Evolutionary conservation across 2,888 invertebrate genomes (phyloP).

Genomic region (Apotomis betuletana): DNA sequence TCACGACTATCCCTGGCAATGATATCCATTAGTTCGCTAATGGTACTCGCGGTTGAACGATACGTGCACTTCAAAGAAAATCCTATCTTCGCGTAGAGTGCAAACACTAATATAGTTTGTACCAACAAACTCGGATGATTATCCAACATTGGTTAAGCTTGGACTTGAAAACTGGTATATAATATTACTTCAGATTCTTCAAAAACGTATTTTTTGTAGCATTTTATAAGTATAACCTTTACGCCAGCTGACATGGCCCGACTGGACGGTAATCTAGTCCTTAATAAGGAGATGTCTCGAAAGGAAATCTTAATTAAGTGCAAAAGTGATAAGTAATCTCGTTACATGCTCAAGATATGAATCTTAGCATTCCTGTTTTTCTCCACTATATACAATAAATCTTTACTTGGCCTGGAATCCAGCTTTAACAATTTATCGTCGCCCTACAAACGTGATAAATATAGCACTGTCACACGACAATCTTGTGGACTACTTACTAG

Average conservation of each 20-base stretch:
- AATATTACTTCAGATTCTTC: no score
- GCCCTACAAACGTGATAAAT: constrained; percentile 13
- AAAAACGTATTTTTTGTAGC: no score
- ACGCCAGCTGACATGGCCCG: neutral
- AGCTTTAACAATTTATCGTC: constrained; percentile 22
- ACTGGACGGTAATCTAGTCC: constrained; percentile 14
- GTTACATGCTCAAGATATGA: constrained; percentile 18
- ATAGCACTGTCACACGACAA: constrained; percentile 28
- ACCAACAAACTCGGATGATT: constrained; percentile 7
- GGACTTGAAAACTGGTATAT: neutral
- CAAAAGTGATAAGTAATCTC: constrained; percentile 27
- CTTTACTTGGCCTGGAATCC: constrained; percentile 29
- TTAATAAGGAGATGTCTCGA: constrained; percentile 17
- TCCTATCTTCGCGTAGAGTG: constrained; percentile 4
- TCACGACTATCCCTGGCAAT: constrained; percentile 37
- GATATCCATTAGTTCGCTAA: constrained; percentile 42
- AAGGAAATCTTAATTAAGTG: constrained; percentile 26
- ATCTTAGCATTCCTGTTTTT: constrained; percentile 24
- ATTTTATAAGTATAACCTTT: neutral
- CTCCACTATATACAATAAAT: constrained; percentile 35
- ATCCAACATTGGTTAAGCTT: constrained; percentile 1
- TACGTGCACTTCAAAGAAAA: constrained; percentile 23
- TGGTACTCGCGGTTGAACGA: constrained; percentile 20
- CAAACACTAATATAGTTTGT: neutral
- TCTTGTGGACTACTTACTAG: constrained; percentile 13